Evolutionary conservation across 2,888 invertebrate species (phyloP).

Genomic region (Scelioninae gen. 2): DNA sequence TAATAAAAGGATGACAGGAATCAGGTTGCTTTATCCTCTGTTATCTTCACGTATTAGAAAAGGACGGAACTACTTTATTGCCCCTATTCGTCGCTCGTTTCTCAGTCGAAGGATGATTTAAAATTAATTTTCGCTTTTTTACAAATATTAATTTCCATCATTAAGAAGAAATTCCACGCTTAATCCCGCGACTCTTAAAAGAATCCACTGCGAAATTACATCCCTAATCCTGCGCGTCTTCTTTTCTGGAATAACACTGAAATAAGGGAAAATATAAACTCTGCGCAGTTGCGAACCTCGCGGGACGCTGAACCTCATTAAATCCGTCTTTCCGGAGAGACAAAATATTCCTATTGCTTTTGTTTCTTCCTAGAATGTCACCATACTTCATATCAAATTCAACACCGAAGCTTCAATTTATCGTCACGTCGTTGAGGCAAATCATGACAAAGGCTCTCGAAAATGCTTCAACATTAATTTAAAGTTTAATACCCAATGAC

Average conservation of each 20-base stretch:
- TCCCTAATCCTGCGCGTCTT: slow-evolving; percentile 26
- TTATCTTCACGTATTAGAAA: too few species aligned
- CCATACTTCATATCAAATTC: slow-evolving; percentile 7
- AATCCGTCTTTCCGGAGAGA: slow-evolving; percentile 8
- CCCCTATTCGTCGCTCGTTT: too few species aligned
- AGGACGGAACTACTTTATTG: too few species aligned
- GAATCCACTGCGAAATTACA: slow-evolving; percentile 11
- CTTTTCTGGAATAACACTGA: slow-evolving; percentile 15
- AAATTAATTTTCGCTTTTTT: background rate
- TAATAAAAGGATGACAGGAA: too few species aligned
- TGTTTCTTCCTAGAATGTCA: background rate
- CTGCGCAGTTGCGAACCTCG: slow-evolving; percentile 22
- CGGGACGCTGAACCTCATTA: slow-evolving; percentile 24
- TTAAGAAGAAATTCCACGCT: slow-evolving; percentile 19
- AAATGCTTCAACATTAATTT: background rate
- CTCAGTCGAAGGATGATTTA: too few species aligned
- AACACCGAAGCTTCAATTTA: slow-evolving; percentile 27
- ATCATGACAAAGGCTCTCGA: background rate
- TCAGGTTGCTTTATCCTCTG: too few species aligned
- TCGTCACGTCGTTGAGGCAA: background rate
- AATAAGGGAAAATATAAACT: slow-evolving; percentile 37
- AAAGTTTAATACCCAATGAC: too few species aligned
- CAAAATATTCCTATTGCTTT: slow-evolving; percentile 7
- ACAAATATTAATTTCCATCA: slow-evolving; percentile 7
- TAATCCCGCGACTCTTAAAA: slow-evolving; percentile 23